Conservation (phyloP, 2,797 vertebrate genomes). For the Hirundo rustica region DNA sequence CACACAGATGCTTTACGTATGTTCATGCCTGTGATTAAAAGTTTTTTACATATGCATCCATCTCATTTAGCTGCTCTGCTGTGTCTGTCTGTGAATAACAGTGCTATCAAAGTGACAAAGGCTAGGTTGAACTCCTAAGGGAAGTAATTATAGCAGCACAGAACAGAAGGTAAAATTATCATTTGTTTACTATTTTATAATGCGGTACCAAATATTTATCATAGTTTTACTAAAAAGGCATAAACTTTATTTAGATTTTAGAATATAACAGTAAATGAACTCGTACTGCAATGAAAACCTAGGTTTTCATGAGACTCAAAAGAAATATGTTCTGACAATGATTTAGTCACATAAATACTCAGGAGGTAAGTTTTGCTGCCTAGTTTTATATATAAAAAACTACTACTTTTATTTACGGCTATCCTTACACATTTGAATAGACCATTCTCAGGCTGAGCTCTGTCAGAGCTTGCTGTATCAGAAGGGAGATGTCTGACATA, state of each 20-base stretch:
- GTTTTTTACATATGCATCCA: slow-evolving; percentile 19
- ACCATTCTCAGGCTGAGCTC: background rate
- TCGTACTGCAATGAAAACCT: background rate
- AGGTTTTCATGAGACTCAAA: slow-evolving; percentile 10
- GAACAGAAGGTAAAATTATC: slow-evolving; percentile 69
- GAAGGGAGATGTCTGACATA: background rate
- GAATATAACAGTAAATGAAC: slow-evolving; percentile 29
- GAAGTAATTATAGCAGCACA: slow-evolving; percentile 69
- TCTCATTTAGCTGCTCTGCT: slow-evolving; percentile 56
- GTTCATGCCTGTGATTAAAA: slow-evolving; percentile 49
- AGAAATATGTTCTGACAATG: slow-evolving; percentile 13
- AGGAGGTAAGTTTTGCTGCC: background rate
- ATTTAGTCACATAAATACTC: background rate
- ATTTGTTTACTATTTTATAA: slow-evolving; percentile 67
- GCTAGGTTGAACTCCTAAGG: slow-evolving; percentile 62
- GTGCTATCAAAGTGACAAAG: slow-evolving; percentile 69
- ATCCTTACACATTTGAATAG: background rate
- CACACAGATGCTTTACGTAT: background rate
- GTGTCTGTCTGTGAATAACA: slow-evolving; percentile 62
- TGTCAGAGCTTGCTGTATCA: background rate
- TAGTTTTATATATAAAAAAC: background rate
- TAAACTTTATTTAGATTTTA: slow-evolving; percentile 60
- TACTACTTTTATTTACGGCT: background rate
- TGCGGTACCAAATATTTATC: slow-evolving; percentile 68
- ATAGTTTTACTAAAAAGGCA: slow-evolving; percentile 55